Conservation (phyloP, 2,888 invertebrate species). For the Rhagium mordax region DNA sequence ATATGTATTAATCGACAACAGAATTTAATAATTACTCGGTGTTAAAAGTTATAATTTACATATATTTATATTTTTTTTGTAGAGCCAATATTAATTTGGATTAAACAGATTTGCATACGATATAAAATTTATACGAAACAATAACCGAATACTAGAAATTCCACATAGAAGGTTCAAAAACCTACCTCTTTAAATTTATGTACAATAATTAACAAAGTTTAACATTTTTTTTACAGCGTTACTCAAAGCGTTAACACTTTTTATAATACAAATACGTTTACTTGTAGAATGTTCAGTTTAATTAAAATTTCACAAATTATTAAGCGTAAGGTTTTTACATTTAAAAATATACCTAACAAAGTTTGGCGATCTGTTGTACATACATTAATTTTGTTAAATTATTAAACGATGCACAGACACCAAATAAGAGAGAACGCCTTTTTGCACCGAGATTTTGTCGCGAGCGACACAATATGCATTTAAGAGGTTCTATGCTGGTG, state of each 20-base stretch:
- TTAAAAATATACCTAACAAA: conserved; percentile 21
- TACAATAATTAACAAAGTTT: conserved; percentile 4
- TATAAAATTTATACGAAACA: conserved; percentile 19
- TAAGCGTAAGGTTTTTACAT: conserved; percentile 20
- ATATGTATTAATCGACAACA: background rate
- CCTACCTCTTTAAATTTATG: background rate
- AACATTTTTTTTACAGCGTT: conserved; percentile 3
- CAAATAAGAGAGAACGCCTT: background rate
- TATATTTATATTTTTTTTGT: too few relatives aligned
- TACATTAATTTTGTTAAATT: background rate
- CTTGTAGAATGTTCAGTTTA: background rate
- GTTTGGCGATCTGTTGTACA: conserved; percentile 13
- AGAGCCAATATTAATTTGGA: background rate
- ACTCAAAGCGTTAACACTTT: conserved; percentile 16
- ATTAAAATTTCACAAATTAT: background rate
- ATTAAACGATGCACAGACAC: background rate
- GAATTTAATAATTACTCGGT: background rate
- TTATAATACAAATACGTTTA: background rate
- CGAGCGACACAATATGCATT: background rate
- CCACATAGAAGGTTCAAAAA: background rate
- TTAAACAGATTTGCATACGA: background rate
- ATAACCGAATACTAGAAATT: background rate
- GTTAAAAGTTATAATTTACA: too few relatives aligned
- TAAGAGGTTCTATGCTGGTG: background rate
- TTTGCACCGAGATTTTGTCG: background rate